Evolutionary conservation across 2,113 vertebrate genomes (phyloP).

Genomic region (Psittacara wagleri): DNA sequence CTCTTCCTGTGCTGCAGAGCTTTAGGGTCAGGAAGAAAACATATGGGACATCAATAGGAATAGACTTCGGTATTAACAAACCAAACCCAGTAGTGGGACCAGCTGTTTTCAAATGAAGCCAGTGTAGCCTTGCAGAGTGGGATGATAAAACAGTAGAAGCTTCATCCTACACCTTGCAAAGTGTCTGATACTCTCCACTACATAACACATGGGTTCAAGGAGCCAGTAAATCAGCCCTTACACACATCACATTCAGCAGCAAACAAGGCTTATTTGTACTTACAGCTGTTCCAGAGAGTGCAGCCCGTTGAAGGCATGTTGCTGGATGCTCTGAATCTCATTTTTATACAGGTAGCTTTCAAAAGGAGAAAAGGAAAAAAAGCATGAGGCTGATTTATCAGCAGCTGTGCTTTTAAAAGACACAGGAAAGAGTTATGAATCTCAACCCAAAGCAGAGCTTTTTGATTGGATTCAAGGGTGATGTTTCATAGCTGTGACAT

Average conservation of each 20-base stretch:
- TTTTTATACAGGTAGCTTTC: constrained; percentile 95
- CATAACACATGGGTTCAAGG: background rate
- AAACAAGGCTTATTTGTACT: constrained; percentile 70
- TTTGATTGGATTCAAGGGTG: background rate
- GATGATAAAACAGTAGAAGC: background rate
- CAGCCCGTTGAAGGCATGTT: constrained; percentile 88
- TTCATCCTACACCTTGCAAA: background rate
- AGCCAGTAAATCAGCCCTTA: background rate
- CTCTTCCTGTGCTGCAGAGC: background rate
- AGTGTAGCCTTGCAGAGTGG: background rate
- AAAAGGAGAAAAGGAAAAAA: constrained; percentile 67
- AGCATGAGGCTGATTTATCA: background rate
- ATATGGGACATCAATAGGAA: background rate
- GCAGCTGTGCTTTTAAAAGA: background rate
- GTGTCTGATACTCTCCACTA: background rate
- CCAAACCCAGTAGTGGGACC: background rate
- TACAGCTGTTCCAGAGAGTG: constrained; percentile 92
- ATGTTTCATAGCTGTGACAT: background rate
- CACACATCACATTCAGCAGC: background rate
- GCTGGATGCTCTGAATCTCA: constrained; percentile 91
- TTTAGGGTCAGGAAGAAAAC: background rate
- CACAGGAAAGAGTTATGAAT: background rate
- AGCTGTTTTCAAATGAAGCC: background rate
- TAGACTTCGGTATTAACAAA: background rate
- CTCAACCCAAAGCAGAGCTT: background rate